Evolutionary conservation across 2,113 vertebrate genomes (phyloP).

Genomic region (Capreolus pygargus): DNA sequence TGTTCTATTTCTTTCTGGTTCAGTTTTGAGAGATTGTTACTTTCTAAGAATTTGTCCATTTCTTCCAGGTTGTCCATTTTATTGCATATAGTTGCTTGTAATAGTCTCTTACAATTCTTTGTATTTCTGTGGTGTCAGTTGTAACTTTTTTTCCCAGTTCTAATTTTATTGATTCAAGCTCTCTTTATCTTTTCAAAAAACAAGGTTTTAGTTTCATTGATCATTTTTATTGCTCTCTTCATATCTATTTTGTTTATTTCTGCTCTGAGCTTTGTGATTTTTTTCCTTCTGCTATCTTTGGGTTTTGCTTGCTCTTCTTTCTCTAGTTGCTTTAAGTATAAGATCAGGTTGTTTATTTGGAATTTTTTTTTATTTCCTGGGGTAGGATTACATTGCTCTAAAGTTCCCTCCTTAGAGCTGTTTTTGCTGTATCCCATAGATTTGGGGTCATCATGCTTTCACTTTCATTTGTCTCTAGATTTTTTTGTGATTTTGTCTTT

Average conservation of each 20-base stretch:
- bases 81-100: neutral
- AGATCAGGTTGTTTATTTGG: neutral
- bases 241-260: neutral
- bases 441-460: neutral
- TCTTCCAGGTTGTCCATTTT: neutral
- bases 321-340: neutral
- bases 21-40: neutral
- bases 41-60: neutral
- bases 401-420: neutral
- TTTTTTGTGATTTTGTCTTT: neutral
- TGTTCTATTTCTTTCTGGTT: neutral
- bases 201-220: neutral
- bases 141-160: neutral
- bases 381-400: neutral
- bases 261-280: neutral
- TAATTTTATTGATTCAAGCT: neutral
- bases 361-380: neutral
- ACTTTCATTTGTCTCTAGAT: neutral
- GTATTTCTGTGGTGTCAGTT: neutral
- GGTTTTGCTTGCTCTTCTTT: neutral
- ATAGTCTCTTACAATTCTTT: neutral
- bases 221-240: neutral
- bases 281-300: neutral
- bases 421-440: neutral
- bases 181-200: neutral